Base-by-base conservation (phyloP, 2,113 vertebrate species). In the Centrocercus urophasianus region DNA sequence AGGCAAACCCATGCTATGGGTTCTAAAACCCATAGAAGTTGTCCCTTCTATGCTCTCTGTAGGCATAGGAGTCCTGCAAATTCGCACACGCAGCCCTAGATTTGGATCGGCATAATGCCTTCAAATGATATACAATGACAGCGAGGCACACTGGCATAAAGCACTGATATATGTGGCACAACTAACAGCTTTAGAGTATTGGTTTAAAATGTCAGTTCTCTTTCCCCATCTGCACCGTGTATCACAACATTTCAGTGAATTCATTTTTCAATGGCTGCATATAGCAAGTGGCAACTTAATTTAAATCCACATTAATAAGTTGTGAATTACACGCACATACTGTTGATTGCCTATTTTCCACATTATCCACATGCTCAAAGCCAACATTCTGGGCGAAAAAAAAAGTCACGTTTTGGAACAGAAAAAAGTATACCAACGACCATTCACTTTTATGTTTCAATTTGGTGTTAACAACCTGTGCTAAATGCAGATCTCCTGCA, bases 261-360 rank as follows among this genome's bases (percentile, higher is more conserved):
- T 90, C 52, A 90, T 93, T 93, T 95, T 90, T 91, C 88, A 95
- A 28, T 20, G 70, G 70, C 36, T 72, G 57, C 38, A 48, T 80
- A 65, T 3, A 81, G 80, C 40, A 86, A 95, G 48, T 82, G 93
- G 93, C 88, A 90, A 82, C 48, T 72, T 82, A 76, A 95, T 94
- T 95, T 90, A 88, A 93, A 95, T 81, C 79, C 5, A 1, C 75
- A 78, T 88, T 95, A 96, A 80, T 84, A 86, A 90, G 83, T 90
- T 2, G 79, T 72, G 83, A 94, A 73, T 72, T 81, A 79, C 43
- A 72, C 2, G 6, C 34, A 48, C 74, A 57, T 36, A 12, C 80
- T 70, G 87, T 34, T 91, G 89, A 93, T 47, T 88, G 65, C n/a
- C 30, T 86, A 36, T 54, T 52, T 90, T 83, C 52, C 47, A n/a